Base-by-base conservation (phyloP, 2,113 vertebrate genomes). In the Odontophorus gujanensis region DNA sequence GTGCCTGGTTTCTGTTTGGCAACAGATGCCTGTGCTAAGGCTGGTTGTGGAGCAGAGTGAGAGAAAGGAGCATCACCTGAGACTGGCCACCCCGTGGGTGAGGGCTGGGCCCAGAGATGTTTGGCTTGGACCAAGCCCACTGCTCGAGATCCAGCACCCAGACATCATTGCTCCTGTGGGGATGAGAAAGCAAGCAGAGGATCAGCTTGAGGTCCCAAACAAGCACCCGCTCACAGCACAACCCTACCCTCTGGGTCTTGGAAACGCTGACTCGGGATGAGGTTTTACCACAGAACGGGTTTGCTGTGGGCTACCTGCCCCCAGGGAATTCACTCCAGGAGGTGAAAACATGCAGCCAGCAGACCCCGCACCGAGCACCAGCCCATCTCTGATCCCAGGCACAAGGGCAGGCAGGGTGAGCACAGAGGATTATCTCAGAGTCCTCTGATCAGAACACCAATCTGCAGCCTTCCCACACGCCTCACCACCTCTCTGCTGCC, bases 61-160 rank as follows among this genome's bases (percentile, higher is more conserved):
- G 57, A 7, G 84, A 61, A 88, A 90, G 36, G 65, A 76, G 74
- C 90, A 65, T 96, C 96, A 99, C 99, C 98, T 99, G 99, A 83
- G 99, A 99, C 80, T 99, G 99, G 81, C 99, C 99, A 26, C 99
- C 99, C 13, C 99, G 97, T 0, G 99, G 99, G 92, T 99, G 99
- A 69, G 99, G 99, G 67, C 97, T 97, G 25, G 98, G 98, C 25
- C 99, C 98, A 0, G 98, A 97, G 95, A 99, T 98, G 92, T 93
- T 95, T 3, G 99, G 99, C 96, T 99, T 99, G 73, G 99, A 99
- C 99, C 99, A 99, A 32, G 98, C 98, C 99, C 99, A 99, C 97
- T 99, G 99, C 96, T 99, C 99, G 7, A 99, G 98, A 96, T 99
- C 99, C 85, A 99, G 97, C 95, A 99, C 98, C 99, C 99, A 99